Conservation (phyloP, 1,140 invertebrate species). For the Telenomus remus region DNA sequence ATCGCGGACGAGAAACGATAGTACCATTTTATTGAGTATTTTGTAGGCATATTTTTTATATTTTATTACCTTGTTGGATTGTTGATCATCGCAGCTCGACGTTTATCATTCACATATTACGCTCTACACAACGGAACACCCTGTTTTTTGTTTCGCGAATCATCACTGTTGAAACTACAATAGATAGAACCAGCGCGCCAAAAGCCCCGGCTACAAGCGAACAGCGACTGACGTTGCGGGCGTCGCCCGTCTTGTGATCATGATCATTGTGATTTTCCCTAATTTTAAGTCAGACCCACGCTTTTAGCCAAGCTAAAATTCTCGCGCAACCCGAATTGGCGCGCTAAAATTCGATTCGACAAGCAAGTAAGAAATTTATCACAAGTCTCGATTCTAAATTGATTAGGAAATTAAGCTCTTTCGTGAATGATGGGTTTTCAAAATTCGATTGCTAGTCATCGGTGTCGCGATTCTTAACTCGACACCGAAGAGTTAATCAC, state of each 20-base stretch:
- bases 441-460: conserved; percentile 52
- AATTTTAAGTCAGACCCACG: conserved; percentile 44
- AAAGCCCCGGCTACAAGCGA: neutral
- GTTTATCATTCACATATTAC: conserved; percentile 15
- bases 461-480: conserved; percentile 20
- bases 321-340: neutral
- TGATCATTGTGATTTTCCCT: conserved; percentile 48
- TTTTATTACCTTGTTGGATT: conserved; percentile 51
- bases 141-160: neutral
- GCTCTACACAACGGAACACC: too few species aligned
- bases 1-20: neutral
- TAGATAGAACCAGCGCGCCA: neutral
- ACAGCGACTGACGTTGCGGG: conserved; percentile 34
- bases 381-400: too few species aligned
- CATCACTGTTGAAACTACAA: neutral
- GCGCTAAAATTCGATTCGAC: too few species aligned
- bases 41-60: conserved; percentile 47
- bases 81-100: conserved; percentile 53
- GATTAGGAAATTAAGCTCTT: too few species aligned
- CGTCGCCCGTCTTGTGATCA: conserved; percentile 37
- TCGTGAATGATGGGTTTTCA: conserved; percentile 10
- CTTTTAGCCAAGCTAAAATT: conserved; percentile 49
- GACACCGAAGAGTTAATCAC: conserved; percentile 8
- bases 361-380: too few species aligned
- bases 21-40: conserved; percentile 44